phyloP scores from a whole-genome alignment of 1,140 invertebrate species.

The Parasteatoda tepidariorum region DNA sequence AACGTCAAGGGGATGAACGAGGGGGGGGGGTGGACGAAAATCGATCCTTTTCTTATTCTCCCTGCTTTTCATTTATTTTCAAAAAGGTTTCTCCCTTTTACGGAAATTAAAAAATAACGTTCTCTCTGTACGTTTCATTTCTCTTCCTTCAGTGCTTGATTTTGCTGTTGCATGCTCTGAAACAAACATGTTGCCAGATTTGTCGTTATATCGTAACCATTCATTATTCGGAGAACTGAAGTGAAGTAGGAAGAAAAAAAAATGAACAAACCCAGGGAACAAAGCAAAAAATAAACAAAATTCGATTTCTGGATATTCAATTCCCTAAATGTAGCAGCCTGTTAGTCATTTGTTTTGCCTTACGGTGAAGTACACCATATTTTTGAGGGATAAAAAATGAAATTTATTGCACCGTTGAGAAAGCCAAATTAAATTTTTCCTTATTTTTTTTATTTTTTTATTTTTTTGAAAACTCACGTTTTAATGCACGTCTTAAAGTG shows the following conservation, averaged over 20 bases:
- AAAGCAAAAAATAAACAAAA: not conserved
- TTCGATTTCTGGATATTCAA: constrained; percentile 58
- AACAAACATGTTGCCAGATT: constrained; percentile 58
- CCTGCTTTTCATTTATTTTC: constrained; percentile 41
- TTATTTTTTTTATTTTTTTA: no score
- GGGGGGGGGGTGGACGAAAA: not conserved
- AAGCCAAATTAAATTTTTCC: constrained; percentile 40
- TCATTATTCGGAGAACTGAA: constrained; percentile 41
- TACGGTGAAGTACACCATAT: not conserved
- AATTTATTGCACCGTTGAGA: constrained; percentile 46
- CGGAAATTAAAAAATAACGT: constrained; percentile 50
- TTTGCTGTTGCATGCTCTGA: not conserved
- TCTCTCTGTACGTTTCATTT: not conserved
- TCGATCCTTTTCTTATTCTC: constrained; percentile 17
- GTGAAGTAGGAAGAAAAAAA: not conserved
- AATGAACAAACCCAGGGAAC: not conserved
- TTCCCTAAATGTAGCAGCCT: constrained; percentile 46
- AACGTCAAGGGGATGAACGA: not conserved
- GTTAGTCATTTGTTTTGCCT: constrained; percentile 52
- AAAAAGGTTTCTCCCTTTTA: constrained; percentile 46
- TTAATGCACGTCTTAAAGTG: no score
- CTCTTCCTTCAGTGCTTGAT: not conserved
- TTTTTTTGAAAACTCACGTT: no score
- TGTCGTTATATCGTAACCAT: constrained; percentile 58
- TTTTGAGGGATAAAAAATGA: not conserved